These are phyloP conservation scores for Hydrolagus affinis DNA, from an alignment of 2,113 vertebrate genomes.

Conservation along the genomic window DNA sequence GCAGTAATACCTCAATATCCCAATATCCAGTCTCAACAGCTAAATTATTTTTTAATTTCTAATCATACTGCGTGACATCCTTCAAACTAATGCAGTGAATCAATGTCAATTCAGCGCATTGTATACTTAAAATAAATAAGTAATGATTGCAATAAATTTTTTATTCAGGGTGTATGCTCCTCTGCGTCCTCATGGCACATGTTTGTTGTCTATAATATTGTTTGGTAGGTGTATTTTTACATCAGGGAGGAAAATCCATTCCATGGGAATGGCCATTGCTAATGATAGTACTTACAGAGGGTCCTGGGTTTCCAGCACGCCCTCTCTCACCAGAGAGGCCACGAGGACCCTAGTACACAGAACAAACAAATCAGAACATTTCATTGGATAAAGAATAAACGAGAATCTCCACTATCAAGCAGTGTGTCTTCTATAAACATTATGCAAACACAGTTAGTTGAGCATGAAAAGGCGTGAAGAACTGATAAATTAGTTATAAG, in stretches of 20 bases:
- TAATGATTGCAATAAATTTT: no score
- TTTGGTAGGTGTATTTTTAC: neutral
- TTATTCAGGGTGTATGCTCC: no score
- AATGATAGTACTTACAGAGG: neutral
- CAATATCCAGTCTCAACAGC: no score
- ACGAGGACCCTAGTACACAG: neutral
- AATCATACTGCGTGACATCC: no score
- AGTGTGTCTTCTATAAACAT: neutral
- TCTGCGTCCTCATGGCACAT: no score
- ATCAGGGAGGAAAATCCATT: no score
- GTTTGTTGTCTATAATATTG: neutral
- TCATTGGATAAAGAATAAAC: neutral
- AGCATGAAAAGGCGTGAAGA: neutral
- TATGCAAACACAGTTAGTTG: neutral
- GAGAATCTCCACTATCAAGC: neutral
- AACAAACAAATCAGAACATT: neutral
- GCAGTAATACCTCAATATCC: no score
- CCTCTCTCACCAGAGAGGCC: slow-evolving; percentile 1
- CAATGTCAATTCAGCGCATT: no score
- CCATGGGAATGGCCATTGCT: neutral
- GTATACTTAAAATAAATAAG: no score
- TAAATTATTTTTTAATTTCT: no score
- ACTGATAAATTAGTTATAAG: neutral
- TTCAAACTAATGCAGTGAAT: no score
- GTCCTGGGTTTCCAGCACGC: neutral